Evolutionary conservation across 2,888 invertebrate genomes (phyloP).

Genomic region (Ctenicera cuprea): DNA sequence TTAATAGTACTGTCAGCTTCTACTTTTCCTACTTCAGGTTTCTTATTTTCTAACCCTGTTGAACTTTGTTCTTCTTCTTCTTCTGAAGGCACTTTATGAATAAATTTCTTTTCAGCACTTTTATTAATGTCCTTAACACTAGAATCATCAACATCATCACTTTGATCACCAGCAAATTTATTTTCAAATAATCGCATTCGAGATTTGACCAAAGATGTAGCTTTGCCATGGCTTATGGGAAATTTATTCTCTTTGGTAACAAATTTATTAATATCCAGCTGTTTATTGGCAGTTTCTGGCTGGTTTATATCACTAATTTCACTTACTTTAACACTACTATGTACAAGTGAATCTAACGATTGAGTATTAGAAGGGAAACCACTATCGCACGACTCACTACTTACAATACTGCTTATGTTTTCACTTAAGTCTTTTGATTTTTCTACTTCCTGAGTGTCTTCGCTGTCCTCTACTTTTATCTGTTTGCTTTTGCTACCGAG

Average conservation of each 20-base stretch:
- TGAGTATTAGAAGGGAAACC: conserved; percentile 60
- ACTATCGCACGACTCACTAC: conserved; percentile 60
- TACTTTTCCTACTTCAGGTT: conserved; percentile 17
- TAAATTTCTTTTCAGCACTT: conserved; percentile 30
- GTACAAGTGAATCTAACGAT: conserved; percentile 53
- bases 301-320: conserved; percentile 61
- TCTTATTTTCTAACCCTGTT: conserved; percentile 30
- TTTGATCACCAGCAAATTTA: conserved; percentile 20
- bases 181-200: conserved; percentile 71
- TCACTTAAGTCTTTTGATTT: conserved; percentile 41
- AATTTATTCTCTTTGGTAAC: conserved; percentile 69
- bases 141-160: background rate
- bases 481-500: too few species aligned
- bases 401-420: conserved; percentile 49
- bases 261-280: conserved; percentile 64
- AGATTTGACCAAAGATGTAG: conserved; percentile 68
- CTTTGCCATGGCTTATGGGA: conserved; percentile 56
- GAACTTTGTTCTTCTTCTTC: conserved; percentile 36
- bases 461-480: conserved; percentile 38
- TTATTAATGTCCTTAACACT: conserved; percentile 7
- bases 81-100: conserved; percentile 40
- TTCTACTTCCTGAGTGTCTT: conserved; percentile 45
- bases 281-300: conserved; percentile 61
- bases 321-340: conserved; percentile 53
- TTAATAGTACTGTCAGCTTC: conserved; percentile 31